These are phyloP conservation scores for Nansenia antarctica DNA, from an alignment of 2,113 vertebrate species.

Conservation along the genomic window DNA sequence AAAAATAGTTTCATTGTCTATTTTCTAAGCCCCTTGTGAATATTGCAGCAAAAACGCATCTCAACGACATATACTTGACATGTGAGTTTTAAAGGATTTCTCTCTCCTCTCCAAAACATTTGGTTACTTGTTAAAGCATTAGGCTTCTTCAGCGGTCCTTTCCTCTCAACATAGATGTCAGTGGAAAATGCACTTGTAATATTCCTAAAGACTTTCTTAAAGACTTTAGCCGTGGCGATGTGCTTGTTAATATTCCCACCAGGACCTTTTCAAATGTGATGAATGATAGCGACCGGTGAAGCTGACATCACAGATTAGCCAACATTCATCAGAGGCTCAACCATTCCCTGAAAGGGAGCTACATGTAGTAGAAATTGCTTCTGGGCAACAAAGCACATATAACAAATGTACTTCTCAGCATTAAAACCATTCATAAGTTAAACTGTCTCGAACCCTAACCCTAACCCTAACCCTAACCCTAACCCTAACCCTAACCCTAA, in stretches of 20 bases:
- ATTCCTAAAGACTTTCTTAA: constrained; percentile 44
- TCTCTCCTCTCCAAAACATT: too few relatives aligned
- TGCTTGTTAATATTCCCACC: constrained; percentile 51
- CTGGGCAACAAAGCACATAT: constrained; percentile 47
- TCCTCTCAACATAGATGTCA: constrained; percentile 33
- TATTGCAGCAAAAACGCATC: not conserved
- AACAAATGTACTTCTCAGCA: constrained; percentile 49
- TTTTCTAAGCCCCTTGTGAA: not conserved
- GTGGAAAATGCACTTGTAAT: constrained; percentile 38
- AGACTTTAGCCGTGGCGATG: constrained; percentile 26
- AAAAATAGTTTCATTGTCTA: too few relatives aligned
- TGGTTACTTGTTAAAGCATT: too few relatives aligned
- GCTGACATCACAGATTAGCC: constrained; percentile 55
- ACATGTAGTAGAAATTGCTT: constrained; percentile 52
- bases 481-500: too few relatives aligned
- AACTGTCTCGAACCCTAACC: constrained; percentile 23
- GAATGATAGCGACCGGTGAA: constrained; percentile 44
- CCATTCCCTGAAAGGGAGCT: constrained; percentile 40
- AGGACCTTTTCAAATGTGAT: constrained; percentile 53
- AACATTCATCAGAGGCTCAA: constrained; percentile 52
- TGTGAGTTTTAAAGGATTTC: too few relatives aligned
- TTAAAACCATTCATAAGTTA: constrained; percentile 53
- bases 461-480: too few relatives aligned
- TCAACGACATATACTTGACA: too few relatives aligned
- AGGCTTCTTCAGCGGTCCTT: constrained; percentile 9